Percentiles rank a stretch among this genome's conserved stretches.
These are phyloP conservation scores for Adineta ricciae DNA, from an alignment of 2,888 invertebrate species.

Conservation along the genomic window DNA sequence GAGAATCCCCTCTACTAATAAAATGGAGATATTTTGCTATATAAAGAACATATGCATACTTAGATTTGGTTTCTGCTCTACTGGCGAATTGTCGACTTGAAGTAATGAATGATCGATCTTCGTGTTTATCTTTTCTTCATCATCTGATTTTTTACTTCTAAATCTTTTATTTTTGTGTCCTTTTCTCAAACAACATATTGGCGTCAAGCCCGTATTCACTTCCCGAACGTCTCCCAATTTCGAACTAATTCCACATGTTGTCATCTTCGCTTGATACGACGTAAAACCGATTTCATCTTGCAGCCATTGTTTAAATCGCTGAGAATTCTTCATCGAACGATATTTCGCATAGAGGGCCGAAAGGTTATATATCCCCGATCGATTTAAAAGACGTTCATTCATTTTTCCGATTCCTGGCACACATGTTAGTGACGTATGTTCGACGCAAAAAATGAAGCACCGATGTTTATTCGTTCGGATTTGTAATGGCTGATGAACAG, in stretches of 20 bases:
- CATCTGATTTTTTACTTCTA: neutral
- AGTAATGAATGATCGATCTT: too few species aligned
- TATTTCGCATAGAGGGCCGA: neutral
- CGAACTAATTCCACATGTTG: neutral
- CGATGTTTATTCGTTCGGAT: slow-evolving; percentile 16
- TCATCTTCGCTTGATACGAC: neutral
- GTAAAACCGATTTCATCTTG: neutral
- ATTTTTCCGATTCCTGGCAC: neutral
- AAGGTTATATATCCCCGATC: neutral
- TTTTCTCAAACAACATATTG: neutral
- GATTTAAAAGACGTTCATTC: neutral
- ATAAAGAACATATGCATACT: too few species aligned
- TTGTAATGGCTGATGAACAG: neutral
- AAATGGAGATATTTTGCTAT: too few species aligned
- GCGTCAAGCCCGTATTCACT: neutral
- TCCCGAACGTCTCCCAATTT: neutral
- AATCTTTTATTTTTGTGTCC: neutral
- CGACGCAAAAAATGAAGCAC: neutral
- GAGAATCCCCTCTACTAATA: too few species aligned
- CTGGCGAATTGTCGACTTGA: too few species aligned
- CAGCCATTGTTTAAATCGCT: neutral
- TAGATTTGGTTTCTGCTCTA: too few species aligned
- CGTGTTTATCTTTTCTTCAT: neutral
- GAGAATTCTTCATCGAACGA: neutral
- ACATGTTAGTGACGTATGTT: slow-evolving; percentile 20